A percentile compares a stretch with the other conserved stretches of the same genome.
Conservation (phyloP, 2,113 vertebrate species). For the Cyprinodon variegatus region DNA sequence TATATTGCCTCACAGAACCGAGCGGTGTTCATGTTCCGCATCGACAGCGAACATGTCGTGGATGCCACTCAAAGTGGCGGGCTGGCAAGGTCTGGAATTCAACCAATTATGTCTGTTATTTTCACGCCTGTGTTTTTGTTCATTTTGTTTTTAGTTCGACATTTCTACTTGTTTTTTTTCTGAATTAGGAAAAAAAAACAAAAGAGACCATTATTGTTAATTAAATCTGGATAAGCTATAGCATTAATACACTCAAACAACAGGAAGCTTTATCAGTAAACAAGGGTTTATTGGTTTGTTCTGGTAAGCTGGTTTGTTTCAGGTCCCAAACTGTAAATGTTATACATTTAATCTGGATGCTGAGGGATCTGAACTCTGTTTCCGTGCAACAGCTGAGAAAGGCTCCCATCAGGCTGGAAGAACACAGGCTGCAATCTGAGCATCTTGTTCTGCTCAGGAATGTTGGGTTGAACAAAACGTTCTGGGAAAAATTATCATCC, state of each 20-base stretch:
- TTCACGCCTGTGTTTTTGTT: neutral
- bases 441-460: neutral
- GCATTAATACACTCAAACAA: neutral
- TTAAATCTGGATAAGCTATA: neutral
- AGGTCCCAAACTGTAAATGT: neutral
- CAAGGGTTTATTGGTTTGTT: neutral
- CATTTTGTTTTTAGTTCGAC: neutral
- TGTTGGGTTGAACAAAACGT: too few relatives aligned
- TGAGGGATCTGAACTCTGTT: neutral
- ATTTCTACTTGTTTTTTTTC: neutral
- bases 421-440: neutral
- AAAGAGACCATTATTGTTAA: neutral
- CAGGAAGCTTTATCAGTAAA: neutral
- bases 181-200: neutral
- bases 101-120: neutral
- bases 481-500: too few relatives aligned
- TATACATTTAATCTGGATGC: neutral
- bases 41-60: conserved; percentile 93
- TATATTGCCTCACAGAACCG: conserved; percentile 83
- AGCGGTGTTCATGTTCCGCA: conserved; percentile 96
- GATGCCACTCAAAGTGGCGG: conserved; percentile 92
- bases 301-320: neutral
- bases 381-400: neutral
- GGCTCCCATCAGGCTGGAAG: neutral
- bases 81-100: conserved; percentile 83